A percentile compares a stretch with the other conserved stretches of the same genome.
Conservation (phyloP, 1,140 invertebrate genomes). For the Leptoteleia sp. region DNA sequence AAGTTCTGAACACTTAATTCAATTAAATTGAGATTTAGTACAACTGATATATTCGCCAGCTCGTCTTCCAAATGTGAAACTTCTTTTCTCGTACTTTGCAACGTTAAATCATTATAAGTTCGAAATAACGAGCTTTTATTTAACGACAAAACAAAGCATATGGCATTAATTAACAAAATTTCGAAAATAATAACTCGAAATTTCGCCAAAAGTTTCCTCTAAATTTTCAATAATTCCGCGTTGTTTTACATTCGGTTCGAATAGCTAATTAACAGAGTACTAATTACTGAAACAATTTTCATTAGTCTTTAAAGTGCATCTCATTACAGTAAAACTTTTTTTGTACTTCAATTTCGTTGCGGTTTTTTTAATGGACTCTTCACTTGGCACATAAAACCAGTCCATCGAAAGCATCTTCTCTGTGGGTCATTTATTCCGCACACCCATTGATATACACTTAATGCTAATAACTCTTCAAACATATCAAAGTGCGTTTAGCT, state of each 20-base stretch:
- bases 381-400: conserved; percentile 13
- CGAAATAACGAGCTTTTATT: conserved; percentile 13
- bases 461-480: conserved; percentile 42
- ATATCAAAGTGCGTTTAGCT: conserved; percentile 25
- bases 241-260: conserved; percentile 33
- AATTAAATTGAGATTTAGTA: too few species aligned
- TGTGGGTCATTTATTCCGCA: conserved; percentile 30
- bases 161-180: conserved; percentile 36
- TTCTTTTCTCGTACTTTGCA: too few species aligned
- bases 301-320: conserved; percentile 27
- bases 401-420: conserved; percentile 30
- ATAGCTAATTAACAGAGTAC: conserved; percentile 31
- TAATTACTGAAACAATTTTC: conserved; percentile 42
- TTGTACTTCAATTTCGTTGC: conserved; percentile 21
- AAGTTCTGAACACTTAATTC: too few species aligned
- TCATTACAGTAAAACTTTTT: conserved; percentile 30
- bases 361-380: conserved; percentile 15
- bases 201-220: conserved; percentile 4
- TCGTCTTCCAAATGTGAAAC: too few species aligned
- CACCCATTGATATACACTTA: conserved; percentile 28
- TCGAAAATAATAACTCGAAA: conserved; percentile 18
- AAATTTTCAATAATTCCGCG: conserved; percentile 30
- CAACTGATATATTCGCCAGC: too few species aligned
- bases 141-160: neutral
- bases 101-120: conserved; percentile 38